phyloP scores from a whole-genome alignment of 1,140 invertebrate species.

The Arion vulgaris region DNA sequence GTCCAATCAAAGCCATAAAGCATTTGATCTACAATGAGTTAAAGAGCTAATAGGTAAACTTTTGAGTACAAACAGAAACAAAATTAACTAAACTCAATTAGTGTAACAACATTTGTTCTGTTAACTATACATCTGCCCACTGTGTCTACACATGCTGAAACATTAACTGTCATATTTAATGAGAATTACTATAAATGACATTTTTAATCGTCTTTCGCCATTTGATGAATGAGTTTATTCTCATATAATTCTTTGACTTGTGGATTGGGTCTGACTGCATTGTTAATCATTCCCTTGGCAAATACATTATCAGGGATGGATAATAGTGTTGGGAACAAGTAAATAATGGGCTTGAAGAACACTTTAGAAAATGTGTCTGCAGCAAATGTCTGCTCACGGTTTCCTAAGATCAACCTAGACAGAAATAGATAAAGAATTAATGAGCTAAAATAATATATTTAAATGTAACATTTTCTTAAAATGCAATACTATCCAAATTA shows the following conservation, averaged over 20 bases:
- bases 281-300: constrained; percentile 62
- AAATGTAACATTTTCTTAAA: no score
- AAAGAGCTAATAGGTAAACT: no score
- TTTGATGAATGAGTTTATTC: constrained; percentile 62
- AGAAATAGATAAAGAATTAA: constrained; percentile 28
- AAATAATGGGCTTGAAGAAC: constrained; percentile 60
- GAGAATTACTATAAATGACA: no score
- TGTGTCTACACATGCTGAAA: no score
- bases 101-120: no score
- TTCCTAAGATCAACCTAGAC: constrained; percentile 59
- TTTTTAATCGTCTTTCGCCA: constrained; percentile 53
- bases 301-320: constrained; percentile 60
- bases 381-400: constrained; percentile 60
- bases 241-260: constrained; percentile 56
- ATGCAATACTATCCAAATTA: no score
- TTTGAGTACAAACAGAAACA: no score
- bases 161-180: no score
- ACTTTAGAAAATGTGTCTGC: constrained; percentile 56
- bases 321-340: constrained; percentile 63
- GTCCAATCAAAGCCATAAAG: no score
- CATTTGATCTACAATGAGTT: no score
- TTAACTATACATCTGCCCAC: no score
- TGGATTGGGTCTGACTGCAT: constrained; percentile 49
- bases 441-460: not conserved
- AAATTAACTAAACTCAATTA: no score